These are phyloP conservation scores for Drosophila dunni DNA, from an alignment of 1,140 invertebrate genomes.

Conservation along the genomic window DNA sequence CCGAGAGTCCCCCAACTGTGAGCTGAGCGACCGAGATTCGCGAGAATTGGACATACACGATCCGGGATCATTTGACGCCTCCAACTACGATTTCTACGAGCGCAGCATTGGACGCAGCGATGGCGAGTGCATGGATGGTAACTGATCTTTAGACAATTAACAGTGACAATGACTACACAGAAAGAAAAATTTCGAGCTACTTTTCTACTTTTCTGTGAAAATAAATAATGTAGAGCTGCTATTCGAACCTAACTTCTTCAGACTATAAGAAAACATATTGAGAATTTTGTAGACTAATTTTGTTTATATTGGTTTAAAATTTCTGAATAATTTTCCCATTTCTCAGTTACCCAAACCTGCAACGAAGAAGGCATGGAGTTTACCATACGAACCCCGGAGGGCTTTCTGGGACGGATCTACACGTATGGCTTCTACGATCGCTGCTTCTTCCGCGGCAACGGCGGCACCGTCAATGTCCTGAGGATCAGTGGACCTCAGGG, in stretches of 20 bases:
- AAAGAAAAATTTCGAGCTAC: no score
- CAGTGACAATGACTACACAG: constrained; percentile 14
- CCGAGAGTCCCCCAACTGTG: constrained; percentile 91
- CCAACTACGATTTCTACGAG: constrained; percentile 95
- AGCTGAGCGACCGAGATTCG: constrained; percentile 94
- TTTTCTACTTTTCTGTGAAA: no score
- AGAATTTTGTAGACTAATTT: no score
- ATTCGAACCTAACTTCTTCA: no score
- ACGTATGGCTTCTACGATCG: constrained; percentile 96
- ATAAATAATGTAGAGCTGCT: no score
- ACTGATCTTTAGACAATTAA: constrained; percentile 6
- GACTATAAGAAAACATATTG: no score
- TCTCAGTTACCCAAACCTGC: constrained; percentile 94
- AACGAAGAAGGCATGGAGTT: constrained; percentile 98
- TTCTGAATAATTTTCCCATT: background rate
- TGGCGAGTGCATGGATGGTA: constrained; percentile 93
- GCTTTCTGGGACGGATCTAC: constrained; percentile 95
- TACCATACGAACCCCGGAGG: constrained; percentile 93
- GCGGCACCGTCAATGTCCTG: constrained; percentile 92
- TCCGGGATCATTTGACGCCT: constrained; percentile 93
- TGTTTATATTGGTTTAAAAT: no score
- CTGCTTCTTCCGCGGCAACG: constrained; percentile 95
- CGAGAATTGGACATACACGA: constrained; percentile 93
- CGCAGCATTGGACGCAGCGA: constrained; percentile 89
- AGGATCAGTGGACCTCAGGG: constrained; percentile 94